Evolutionary conservation across 2,888 invertebrate genomes (phyloP).

Genomic region (Micoletzkya japonica): DNA sequence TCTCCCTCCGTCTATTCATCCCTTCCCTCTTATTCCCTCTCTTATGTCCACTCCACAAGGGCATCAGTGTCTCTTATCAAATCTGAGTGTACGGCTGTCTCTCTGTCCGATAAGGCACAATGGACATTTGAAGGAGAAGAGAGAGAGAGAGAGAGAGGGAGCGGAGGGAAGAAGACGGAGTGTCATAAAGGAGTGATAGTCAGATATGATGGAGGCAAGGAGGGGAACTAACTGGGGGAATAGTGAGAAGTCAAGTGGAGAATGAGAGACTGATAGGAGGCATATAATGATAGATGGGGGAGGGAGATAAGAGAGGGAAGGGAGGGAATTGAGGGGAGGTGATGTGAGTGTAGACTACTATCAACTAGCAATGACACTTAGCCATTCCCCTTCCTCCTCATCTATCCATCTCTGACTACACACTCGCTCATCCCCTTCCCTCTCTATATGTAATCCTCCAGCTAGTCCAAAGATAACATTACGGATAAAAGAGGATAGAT

Average conservation of each 20-base stretch:
- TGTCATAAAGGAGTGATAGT: background rate
- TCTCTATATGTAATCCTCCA: no score
- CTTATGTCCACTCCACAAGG: no score
- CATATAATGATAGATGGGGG: background rate
- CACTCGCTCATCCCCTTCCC: background rate
- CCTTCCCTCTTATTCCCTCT: constrained; percentile 15
- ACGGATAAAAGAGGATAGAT: no score
- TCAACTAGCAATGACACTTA: no score
- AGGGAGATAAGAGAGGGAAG: background rate
- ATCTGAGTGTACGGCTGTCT: no score
- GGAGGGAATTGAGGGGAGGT: background rate
- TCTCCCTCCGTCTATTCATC: constrained; percentile 9
- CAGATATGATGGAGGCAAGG: no score
- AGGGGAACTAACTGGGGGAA: no score
- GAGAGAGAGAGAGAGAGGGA: background rate
- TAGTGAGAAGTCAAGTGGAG: background rate
- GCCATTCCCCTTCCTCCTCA: background rate
- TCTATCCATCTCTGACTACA: no score
- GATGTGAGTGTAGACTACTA: no score
- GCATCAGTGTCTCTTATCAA: no score
- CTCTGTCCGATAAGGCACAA: constrained; percentile 7
- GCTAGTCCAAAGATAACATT: no score
- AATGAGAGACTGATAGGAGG: background rate
- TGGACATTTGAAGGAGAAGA: background rate
- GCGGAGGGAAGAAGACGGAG: background rate